Evolutionary conservation across 2,888 invertebrate species (phyloP).

Genomic region (Rambutsinella grinnellia): DNA sequence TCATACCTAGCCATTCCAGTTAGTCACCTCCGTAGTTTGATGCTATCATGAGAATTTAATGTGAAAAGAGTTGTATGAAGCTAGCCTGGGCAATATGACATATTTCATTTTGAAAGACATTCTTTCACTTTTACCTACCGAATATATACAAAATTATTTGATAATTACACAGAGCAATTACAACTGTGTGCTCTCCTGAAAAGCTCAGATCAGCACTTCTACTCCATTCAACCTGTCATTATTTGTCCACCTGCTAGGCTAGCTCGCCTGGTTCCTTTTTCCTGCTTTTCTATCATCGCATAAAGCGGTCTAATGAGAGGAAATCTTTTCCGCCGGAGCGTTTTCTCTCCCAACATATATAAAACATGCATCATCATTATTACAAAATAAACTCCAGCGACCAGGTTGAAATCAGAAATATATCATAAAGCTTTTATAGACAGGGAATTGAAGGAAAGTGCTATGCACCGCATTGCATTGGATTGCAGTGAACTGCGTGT

Average conservation of each 20-base stretch:
- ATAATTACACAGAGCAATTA: background rate
- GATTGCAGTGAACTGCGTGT: background rate
- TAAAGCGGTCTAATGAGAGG: background rate
- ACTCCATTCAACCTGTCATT: conserved; percentile 22
- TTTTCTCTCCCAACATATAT: background rate
- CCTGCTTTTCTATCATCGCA: background rate
- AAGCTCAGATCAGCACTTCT: background rate
- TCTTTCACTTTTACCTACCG: background rate
- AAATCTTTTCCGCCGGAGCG: background rate
- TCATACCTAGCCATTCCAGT: too few species aligned
- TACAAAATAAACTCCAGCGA: background rate
- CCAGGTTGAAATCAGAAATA: background rate
- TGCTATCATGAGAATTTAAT: too few species aligned
- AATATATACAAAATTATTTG: background rate
- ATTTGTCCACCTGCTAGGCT: conserved; percentile 33
- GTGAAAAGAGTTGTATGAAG: too few species aligned
- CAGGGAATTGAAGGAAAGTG: background rate
- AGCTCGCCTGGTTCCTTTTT: background rate
- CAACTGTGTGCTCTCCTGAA: background rate
- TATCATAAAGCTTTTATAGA: background rate
- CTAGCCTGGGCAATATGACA: too few species aligned
- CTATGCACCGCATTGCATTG: background rate
- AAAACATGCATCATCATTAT: background rate
- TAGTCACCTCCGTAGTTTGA: too few species aligned
- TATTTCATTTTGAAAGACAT: background rate